Base-by-base conservation (phyloP, 2,113 vertebrate genomes). In the Sylvilagus bachmani region DNA sequence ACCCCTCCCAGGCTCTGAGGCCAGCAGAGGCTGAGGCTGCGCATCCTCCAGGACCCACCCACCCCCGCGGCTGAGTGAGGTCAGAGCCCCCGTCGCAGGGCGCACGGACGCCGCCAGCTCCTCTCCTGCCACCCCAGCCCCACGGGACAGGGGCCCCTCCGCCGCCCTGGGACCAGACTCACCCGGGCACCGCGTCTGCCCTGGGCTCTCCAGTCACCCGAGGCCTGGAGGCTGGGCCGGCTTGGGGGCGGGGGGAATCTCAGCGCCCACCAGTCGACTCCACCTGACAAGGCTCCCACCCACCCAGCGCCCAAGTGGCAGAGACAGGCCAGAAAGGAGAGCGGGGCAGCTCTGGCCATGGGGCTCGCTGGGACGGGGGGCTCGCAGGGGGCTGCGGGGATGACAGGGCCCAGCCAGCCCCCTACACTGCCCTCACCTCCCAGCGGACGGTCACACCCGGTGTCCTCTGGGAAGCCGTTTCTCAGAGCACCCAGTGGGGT, bases 41-140 rank as follows among this genome's bases (percentile, higher is more conserved):
- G 8, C 44, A n/a, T n/a, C 38, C 21, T 13, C 6, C 1, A 5
- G 25, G 33, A 55, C n/a, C 22, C 36, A 1, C 22, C 7, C 3
- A 14, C 2, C 21, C 16, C 5, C 53, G 44, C 31, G 58, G 33
- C 36, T 89, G 53, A 19, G 29, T 51, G 84, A 9, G 62, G 17
- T 51, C 33, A 55, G 10, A 19, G 4, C 51, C n/a, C 58, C 29
- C 19, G 33, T 16, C 10, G 17, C 55, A 16, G 53, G 73, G 36
- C 17, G 16, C 29, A 49, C 44, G 6, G 44, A 44, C 44, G 6
- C 36, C 5, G 0, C 38, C 21, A 25, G 73, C 38, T 17, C 49
- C 24, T 62, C 36, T 38, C 11, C 24, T 12, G 53, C 79, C 10
- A 9, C 24, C n/a, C 16, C 6, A 53, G 84, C n/a, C 66, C 49